A percentile compares a stretch with the other conserved stretches of the same genome.
Evolutionary conservation across 1,140 invertebrate species (phyloP).

Genomic region (Zaprionus ornatus): DNA sequence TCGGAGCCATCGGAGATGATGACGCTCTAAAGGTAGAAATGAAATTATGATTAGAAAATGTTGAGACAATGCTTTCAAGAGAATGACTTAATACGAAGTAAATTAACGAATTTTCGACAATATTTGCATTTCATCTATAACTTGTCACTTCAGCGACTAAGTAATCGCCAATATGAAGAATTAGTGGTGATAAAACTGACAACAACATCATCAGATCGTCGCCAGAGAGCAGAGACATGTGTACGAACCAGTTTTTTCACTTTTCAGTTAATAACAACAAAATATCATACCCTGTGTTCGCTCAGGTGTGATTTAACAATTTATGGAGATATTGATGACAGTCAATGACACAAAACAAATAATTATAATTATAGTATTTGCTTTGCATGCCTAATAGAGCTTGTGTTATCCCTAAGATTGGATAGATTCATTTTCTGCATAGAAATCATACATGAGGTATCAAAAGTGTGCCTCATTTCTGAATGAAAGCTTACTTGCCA

Average conservation of each 20-base stretch:
- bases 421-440: neutral
- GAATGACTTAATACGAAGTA: neutral
- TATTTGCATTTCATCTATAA: slow-evolving; percentile 35
- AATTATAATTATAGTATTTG: neutral
- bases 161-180: slow-evolving; percentile 38
- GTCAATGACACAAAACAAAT: neutral
- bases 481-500: neutral
- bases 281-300: neutral
- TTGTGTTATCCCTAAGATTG: neutral
- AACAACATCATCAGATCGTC: slow-evolving; percentile 34
- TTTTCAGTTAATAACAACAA: neutral
- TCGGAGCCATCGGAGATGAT: slow-evolving; percentile 84
- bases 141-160: slow-evolving; percentile 32
- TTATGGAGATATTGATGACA: slow-evolving; percentile 3
- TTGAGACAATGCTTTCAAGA: no score
- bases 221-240: neutral
- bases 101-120: slow-evolving; percentile 39
- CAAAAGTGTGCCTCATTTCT: neutral
- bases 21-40: slow-evolving; percentile 76
- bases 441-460: neutral
- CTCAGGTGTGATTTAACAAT: neutral
- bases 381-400: neutral
- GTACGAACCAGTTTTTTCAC: slow-evolving; percentile 49
- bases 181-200: slow-evolving; percentile 49
- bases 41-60: neutral